Conservation (phyloP, 2,888 invertebrate genomes). For the Colostygia pectinataria region DNA sequence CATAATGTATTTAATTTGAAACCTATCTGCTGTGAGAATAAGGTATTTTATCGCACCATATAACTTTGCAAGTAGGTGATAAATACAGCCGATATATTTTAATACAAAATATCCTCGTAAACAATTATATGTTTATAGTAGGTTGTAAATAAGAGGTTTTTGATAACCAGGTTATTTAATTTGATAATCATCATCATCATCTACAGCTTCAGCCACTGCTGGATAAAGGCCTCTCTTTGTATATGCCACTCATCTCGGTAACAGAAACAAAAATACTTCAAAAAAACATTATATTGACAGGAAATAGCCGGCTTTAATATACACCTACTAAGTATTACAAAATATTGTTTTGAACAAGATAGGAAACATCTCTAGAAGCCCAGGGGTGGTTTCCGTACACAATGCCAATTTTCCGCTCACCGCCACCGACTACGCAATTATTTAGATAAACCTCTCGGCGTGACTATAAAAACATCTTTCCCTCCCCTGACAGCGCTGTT, state of each 20-base stretch:
- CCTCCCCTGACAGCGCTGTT: conserved; percentile 68
- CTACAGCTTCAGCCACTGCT: no score
- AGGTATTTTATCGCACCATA: conserved; percentile 48
- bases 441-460: conserved; percentile 83
- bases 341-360: conserved; percentile 7
- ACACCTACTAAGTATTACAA: neutral
- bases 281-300: no score
- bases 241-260: no score
- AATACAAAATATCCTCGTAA: conserved; percentile 53
- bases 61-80: conserved; percentile 49
- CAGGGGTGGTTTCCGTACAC: conserved; percentile 46
- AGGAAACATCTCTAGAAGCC: conserved; percentile 21
- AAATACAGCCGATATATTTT: conserved; percentile 53
- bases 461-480: conserved; percentile 82
- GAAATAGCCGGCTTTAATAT: no score
- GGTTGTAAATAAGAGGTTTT: conserved; percentile 36
- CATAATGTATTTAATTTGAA: conserved; percentile 40
- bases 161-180: conserved; percentile 16
- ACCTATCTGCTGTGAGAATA: conserved; percentile 48
- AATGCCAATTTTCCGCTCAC: conserved; percentile 81
- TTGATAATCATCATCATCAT: no score
- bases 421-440: conserved; percentile 82
- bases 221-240: no score
- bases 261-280: no score
- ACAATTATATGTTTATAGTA: conserved; percentile 45